A percentile compares a stretch with the other conserved stretches of the same genome.
Evolutionary conservation across 2,888 invertebrate genomes (phyloP).

Genomic region (Nephrotoma guestfalica): DNA sequence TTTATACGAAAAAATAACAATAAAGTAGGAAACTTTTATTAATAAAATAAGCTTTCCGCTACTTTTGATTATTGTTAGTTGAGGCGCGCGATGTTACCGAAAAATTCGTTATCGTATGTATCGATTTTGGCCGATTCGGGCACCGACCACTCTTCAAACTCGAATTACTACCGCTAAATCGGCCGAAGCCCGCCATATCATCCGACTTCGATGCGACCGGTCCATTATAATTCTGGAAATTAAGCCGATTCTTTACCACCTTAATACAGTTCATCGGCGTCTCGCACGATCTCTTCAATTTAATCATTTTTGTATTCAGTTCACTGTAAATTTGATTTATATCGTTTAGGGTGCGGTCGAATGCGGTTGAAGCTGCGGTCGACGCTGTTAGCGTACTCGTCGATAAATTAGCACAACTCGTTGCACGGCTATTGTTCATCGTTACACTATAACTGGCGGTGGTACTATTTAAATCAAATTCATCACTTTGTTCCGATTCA

Average conservation of each 20-base stretch:
- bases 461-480: not conserved
- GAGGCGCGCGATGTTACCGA: not conserved
- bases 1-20: not conserved
- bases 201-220: not conserved
- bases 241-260: not conserved
- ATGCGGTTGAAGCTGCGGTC: not conserved
- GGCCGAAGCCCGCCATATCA: not conserved
- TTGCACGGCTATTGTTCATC: not conserved
- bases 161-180: not conserved
- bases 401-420: not conserved
- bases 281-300: not conserved
- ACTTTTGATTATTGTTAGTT: not conserved
- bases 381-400: not conserved
- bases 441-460: not conserved
- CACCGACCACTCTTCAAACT: not conserved
- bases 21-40: not conserved
- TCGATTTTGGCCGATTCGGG: not conserved
- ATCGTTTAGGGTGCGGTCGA: not conserved
- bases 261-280: not conserved
- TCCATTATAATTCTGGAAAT: not conserved
- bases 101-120: not conserved
- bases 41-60: not conserved
- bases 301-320: not conserved
- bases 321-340: not conserved
- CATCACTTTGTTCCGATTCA: not conserved